Base-by-base conservation (phyloP, 2,797 vertebrate species). In the Spatula clypeata region DNA sequence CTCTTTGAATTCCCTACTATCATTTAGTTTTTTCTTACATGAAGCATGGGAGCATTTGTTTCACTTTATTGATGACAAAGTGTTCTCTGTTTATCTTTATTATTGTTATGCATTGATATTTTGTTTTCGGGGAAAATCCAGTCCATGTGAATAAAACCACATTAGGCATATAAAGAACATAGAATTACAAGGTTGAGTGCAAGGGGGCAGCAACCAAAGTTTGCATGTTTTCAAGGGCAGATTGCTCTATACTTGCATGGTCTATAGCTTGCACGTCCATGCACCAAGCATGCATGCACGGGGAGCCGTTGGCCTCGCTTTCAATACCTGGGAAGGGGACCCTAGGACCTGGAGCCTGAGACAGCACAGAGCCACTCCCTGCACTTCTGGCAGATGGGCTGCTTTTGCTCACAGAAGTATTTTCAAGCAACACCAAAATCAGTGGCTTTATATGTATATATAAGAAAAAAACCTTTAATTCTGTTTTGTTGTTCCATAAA, bases 201-300 rank as follows among this genome's bases (percentile, higher is more conserved):
- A 31, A 73, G 23, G 66, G 61, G 49, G 53, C 2, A 0, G 47
- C 14, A 57, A 1, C 72, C 42, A 3, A 9, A 55, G 27, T 18
- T 13, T 18, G 45, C 34, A 80, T 60, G 5, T 86, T 44, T 89
- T 86, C 29, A 44, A 55, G 93, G 77, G 60, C 51, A 54, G 6
- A 0, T 21, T n/a, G 86, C 54, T 61, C 66, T 55, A 83, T 26
- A 0, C 70, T 72, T 93, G n/a, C 24, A n/a, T 51, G 80, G 15
- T 23, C 5, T 7, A 0, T 21, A 7, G 13, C 3, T 27, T 4
- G 29, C 1, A 7, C 4, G 0, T 13, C 10, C 12, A 4, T 0
- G 0, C 5, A 0, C 40, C 3, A 21, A 7, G 0, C 31, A 36
- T 3, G 0, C 27, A 36, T 1, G 44, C 40, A 3, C 20, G 1